Evolutionary conservation across 2,797 vertebrate genomes (phyloP).

Genomic region (Enteromius anoplus): DNA sequence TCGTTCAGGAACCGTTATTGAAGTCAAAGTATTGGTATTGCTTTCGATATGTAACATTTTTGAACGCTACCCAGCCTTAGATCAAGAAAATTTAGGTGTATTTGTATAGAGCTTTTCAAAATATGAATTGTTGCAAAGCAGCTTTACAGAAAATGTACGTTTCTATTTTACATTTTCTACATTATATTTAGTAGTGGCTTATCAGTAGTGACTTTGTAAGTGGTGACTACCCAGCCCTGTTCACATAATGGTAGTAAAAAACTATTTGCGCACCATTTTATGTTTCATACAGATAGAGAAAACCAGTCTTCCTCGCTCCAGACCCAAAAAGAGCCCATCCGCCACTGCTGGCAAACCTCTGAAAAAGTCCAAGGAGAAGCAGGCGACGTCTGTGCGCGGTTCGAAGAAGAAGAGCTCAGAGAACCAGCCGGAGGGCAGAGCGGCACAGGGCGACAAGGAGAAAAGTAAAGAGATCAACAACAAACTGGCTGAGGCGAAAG

Average conservation of each 20-base stretch:
- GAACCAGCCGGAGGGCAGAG: conserved; percentile 76
- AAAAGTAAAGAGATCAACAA: conserved; percentile 99
- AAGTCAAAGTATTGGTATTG: neutral
- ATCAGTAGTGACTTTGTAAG: too few species aligned
- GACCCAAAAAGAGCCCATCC: conserved; percentile 88
- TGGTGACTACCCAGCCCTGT: neutral
- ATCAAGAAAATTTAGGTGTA: too few species aligned
- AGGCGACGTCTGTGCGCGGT: conserved; percentile 78
- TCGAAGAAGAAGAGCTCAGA: conserved; percentile 89
- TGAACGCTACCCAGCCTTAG: too few species aligned
- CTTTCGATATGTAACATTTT: neutral
- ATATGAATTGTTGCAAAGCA: too few species aligned
- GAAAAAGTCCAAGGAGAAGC: conserved; percentile 97
- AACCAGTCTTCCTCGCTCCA: conserved; percentile 84
- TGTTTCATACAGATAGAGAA: conserved; percentile 86
- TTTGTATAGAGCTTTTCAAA: too few species aligned
- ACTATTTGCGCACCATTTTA: conserved; percentile 3
- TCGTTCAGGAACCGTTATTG: neutral
- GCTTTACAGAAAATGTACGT: too few species aligned
- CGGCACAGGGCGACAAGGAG: conserved; percentile 89
- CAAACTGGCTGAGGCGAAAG: conserved; percentile 99
- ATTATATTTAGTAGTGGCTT: too few species aligned
- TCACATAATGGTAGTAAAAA: neutral
- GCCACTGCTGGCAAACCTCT: conserved; percentile 83
- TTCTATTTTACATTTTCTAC: too few species aligned